Evolutionary conservation across 2,888 invertebrate species (phyloP), one percentile per base, ranked within the genome.

Genomic region (Drosophila neonasuta): DNA sequence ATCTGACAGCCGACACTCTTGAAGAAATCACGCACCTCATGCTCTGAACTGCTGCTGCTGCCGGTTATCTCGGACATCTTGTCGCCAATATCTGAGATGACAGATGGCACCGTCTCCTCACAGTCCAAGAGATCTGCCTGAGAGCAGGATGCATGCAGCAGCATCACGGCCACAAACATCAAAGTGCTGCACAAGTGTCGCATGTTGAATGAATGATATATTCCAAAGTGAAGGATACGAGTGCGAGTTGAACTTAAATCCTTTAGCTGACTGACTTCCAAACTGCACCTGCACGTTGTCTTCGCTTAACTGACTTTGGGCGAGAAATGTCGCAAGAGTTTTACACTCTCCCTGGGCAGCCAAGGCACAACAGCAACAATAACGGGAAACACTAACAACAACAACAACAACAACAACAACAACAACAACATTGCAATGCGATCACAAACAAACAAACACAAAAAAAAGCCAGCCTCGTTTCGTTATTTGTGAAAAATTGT

Each of bases 1-100:
- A 90, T 79, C 59, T 83, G 79, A 34, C 90, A 90, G 10, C 89
- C 90, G 8, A 89, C 78, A 44, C 74, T 88, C 61, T 89, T 89
- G 30, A 90, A 81, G 50, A 89, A 82, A 17, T 85, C 77, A 4
- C 82, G 72, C n/a, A 89, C 83, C 20, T 88, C 84, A 48, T 87
- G 87, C 57, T 89, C 90, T 1, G 77, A 77, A 8, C 74, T 78
- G 48, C 34, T 63, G 49, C 74, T 71, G 10, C 71, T 77, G 54
- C 70, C 66, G 3, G 74, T 62, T 2, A 66, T 56, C 30, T 77
- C 81, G 3, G 76, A 76, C 3, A 83, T 55, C 51, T 88, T 88
- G 2, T 88, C 87, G 0, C 66, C 71, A 2, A 88, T 49, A 3
- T 77, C 74, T 5, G 79, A 56, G 29, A 89, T 41, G 1, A 74